These are phyloP conservation scores for Chionis minor DNA, from an alignment of 2,113 vertebrate species.

Conservation along the genomic window DNA sequence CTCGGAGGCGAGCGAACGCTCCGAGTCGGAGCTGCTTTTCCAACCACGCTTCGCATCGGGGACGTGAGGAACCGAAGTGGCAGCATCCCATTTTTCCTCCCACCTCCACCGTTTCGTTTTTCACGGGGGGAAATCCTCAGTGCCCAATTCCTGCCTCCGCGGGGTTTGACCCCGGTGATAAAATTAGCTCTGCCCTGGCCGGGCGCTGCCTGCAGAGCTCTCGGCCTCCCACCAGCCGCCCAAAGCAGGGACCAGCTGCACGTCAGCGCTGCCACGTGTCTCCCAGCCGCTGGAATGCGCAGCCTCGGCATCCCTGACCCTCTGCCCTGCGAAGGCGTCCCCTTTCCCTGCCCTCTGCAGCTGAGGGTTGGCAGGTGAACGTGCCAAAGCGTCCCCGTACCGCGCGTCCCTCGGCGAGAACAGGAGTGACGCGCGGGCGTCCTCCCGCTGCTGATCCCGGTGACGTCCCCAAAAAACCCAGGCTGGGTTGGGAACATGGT, in stretches of 20 bases:
- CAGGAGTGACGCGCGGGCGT: neutral
- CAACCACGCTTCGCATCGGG: rapidly evolving
- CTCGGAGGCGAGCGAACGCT: rapidly evolving
- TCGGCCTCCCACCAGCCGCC: neutral
- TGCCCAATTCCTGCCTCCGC: rapidly evolving
- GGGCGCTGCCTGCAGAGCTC: neutral
- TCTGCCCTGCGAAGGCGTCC: neutral
- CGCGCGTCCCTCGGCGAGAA: neutral
- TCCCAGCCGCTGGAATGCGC: neutral
- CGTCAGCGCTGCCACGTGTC: neutral
- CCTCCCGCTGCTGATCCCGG: neutral
- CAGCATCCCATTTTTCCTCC: neutral
- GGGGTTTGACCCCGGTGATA: neutral
- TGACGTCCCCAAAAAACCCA: neutral
- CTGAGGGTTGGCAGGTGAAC: too few relatives aligned
- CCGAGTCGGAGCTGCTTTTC: neutral
- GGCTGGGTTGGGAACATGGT: neutral
- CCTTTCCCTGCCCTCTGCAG: neutral
- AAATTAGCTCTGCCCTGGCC: neutral
- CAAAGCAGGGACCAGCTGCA: neutral
- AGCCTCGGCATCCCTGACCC: neutral
- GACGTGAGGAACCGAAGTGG: neutral
- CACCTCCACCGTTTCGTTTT: neutral
- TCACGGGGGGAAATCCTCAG: neutral
- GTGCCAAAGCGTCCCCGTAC: neutral